Evolutionary conservation across 2,113 vertebrate genomes (phyloP).

Genomic region (Prunella fulvescens): DNA sequence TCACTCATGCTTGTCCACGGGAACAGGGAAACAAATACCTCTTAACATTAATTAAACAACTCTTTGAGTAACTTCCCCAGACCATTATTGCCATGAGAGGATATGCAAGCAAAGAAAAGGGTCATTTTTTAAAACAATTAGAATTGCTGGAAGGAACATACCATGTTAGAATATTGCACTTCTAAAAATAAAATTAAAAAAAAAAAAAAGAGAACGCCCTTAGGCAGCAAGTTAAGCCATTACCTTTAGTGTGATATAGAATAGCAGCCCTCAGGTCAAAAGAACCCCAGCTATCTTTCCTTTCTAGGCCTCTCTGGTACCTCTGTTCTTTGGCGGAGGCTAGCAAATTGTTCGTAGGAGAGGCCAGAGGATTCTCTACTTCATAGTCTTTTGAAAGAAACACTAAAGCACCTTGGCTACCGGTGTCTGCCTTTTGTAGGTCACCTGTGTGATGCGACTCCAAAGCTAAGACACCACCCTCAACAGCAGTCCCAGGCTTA

Average conservation of each 20-base stretch:
- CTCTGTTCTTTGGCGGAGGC: constrained; percentile 86
- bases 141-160: not conserved
- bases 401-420: constrained; percentile 82
- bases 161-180: not conserved
- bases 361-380: constrained; percentile 82
- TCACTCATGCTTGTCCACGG: not conserved
- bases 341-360: constrained; percentile 85
- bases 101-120: not conserved
- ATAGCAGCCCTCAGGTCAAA: constrained; percentile 95
- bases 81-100: not conserved
- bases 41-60: not conserved
- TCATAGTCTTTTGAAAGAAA: constrained; percentile 86
- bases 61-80: not conserved
- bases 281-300: constrained; percentile 88
- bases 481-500: constrained; percentile 74
- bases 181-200: not conserved
- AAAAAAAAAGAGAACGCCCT: not conserved
- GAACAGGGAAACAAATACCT: not conserved
- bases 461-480: constrained; percentile 77
- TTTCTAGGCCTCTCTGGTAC: constrained; percentile 87
- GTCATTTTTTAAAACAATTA: not conserved
- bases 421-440: constrained; percentile 78
- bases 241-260: constrained; percentile 99
- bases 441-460: constrained; percentile 78
- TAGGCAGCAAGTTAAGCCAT: constrained; percentile 56